Evolutionary conservation across 2,797 vertebrate genomes (phyloP).

Genomic region (Spheniscus humboldti): DNA sequence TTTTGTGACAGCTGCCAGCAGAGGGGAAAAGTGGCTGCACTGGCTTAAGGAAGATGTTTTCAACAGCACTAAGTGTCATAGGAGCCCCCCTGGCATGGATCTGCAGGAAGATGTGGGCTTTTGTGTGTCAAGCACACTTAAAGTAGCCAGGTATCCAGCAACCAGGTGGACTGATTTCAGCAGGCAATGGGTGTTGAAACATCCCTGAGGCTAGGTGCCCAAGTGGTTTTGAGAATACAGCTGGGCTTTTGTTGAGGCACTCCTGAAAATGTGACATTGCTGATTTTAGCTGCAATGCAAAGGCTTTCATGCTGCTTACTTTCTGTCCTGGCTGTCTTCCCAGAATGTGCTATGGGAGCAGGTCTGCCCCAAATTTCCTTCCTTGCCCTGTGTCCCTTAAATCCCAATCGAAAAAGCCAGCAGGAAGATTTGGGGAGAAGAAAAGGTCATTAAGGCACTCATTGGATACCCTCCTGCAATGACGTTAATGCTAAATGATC

Average conservation of each 20-base stretch:
- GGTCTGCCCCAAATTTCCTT: not conserved
- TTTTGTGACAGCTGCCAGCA: not conserved
- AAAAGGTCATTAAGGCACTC: not conserved
- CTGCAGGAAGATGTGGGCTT: not conserved
- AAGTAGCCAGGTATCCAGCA: not conserved
- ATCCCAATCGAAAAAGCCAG: not conserved
- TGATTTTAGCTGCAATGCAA: not conserved
- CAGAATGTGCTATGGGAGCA: not conserved
- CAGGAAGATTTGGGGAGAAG: not conserved
- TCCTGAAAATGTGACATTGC: not conserved
- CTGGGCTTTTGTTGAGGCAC: not conserved
- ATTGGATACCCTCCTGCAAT: not conserved
- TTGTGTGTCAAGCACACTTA: not conserved
- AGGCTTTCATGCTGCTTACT: not conserved
- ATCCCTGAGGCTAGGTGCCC: not conserved
- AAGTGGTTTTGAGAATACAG: not conserved
- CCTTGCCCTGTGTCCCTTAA: not conserved
- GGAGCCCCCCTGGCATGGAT: not conserved
- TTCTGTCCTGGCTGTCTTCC: not conserved
- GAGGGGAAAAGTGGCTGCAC: not conserved
- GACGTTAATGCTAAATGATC: not conserved
- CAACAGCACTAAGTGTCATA: not conserved
- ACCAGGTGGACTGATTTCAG: not conserved
- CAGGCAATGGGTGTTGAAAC: not conserved
- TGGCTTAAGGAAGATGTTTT: not conserved